Base-by-base conservation (phyloP, 2,888 invertebrate species). In the Dichetophora obliterata region DNA sequence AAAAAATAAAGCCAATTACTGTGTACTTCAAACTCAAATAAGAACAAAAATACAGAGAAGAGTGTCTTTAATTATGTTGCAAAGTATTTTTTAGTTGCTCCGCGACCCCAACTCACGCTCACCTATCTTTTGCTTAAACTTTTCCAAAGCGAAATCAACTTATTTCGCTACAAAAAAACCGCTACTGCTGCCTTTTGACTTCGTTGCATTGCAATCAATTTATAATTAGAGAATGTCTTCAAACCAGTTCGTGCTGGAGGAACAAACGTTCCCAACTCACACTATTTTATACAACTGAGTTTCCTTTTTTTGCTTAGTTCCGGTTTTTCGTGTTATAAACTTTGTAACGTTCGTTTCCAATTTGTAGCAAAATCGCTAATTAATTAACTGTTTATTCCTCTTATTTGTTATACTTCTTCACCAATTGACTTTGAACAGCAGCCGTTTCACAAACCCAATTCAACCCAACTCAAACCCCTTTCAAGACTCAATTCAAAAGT, bases 311-410 rank as follows among this genome's bases (percentile, higher is more conserved):
- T 50, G 3, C 31, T 48, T 50, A 11, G 50, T 57, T 69, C 52
- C 52, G 19, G 19, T 31, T 52, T 34, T 34, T 19, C 24, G 34
- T 68, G 34, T 65, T 52, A 31, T 6, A 66, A 75, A 75, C 31
- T 75, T 63, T 31, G n/a, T 8, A 19, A 5, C 52, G 65, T 34
- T 22, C 22, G 9, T 66, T 57, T 8, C 48, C 66, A 68, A 73
- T 76, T 77, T 68, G 50, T 57, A 31, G 48, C 73, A 73, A 72
- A 65, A 59, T 68, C 37, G 70, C 74, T 77, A 77, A 77, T 77
- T 77, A 77, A 54, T 70, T 69, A 74, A 69, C 31, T 73, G 65
- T 54, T 70, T 75, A 31, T 61, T 43, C 34, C 54, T 34, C 34
- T 54, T 9, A 22, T 50, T 54, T 22, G 27, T 72, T 48, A 9